phyloP scores from a whole-genome alignment of 2,888 invertebrate species.

The Noctua comes region DNA sequence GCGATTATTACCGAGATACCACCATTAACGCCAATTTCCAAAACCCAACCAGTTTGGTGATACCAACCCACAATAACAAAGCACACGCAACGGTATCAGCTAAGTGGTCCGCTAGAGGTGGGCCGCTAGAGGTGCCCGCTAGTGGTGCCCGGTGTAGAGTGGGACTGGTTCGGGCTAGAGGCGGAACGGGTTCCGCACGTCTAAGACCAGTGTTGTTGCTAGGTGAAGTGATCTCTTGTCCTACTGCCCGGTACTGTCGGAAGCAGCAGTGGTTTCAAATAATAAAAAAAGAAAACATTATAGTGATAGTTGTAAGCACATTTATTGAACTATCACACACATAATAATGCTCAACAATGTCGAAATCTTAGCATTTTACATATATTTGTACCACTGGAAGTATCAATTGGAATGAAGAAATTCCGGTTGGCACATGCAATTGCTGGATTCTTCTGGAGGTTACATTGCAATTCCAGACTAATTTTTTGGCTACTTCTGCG shows the following conservation, averaged over 20 bases:
- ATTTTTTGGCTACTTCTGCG: neutral
- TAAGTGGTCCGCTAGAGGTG: conserved; percentile 46
- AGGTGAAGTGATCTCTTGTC: conserved; percentile 68
- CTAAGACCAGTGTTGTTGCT: conserved; percentile 69
- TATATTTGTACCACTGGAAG: neutral
- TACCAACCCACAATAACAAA: conserved; percentile 34
- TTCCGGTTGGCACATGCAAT: neutral
- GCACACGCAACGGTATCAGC: conserved; percentile 57
- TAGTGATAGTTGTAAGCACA: neutral
- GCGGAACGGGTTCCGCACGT: conserved; percentile 48
- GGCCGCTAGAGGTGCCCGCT: conserved; percentile 40
- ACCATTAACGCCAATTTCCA: conserved; percentile 48
- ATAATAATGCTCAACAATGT: neutral
- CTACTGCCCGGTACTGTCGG: conserved; percentile 62
- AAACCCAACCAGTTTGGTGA: conserved; percentile 27
- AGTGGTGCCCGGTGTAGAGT: conserved; percentile 36
- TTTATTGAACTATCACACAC: neutral
- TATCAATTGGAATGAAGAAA: neutral
- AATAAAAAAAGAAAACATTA: neutral
- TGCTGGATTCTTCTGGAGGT: neutral
- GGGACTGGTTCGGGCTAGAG: conserved; percentile 50
- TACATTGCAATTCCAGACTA: neutral
- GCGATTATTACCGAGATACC: conserved; percentile 28
- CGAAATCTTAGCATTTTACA: neutral
- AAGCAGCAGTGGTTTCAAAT: conserved; percentile 1